Base-by-base conservation (phyloP, 2,888 invertebrate genomes). In the Pocota personata region DNA sequence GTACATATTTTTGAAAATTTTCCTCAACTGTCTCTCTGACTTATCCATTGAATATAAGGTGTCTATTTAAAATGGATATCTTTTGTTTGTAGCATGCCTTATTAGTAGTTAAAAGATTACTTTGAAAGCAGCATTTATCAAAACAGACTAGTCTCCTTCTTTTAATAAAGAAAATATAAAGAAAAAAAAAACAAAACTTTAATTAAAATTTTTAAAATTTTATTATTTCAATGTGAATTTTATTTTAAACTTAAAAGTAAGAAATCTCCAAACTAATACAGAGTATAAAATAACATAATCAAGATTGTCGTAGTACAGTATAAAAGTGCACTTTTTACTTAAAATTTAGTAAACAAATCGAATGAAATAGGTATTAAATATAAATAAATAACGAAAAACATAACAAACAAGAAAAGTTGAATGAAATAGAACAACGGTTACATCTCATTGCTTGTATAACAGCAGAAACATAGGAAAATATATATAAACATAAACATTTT, bases 321-420 rank as follows among this genome's bases (percentile, higher is more conserved):
- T 48, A 78, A 73, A 83, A 83, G 83, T 83, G 83, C 83, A 83
- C 83, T 83, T 83, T 83, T 79, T 79, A 79, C 77, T 60, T 60
- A 77, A 77, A 50, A 32, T 46, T 32, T 52, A 67, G 77, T 66
- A 62, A 78, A 60, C 30, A 57, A 72, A 80, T 60, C 76, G 55
- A 76, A 62, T 67, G 32, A 69, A 57, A 60, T 50, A 64, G 48
- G 32, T 50, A 80, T 62, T 30, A 69, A 46, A 30, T 27, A 40
- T 37, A 30, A 58, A 57, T 6, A n/a, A 7, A 46, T 19, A 37
- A 35, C 37, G 14, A 16, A 37, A 50, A n/a, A 50, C 7, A 37
- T 5, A 10, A 35, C 16, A 37, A 30, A 27, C 3, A 8, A 30
- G 2, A 14, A 16, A 40, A 12, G 10, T 10, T n/a, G 24, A 72